Conservation (phyloP, 2,113 vertebrate species). For the Rousettus leschenaultii region DNA sequence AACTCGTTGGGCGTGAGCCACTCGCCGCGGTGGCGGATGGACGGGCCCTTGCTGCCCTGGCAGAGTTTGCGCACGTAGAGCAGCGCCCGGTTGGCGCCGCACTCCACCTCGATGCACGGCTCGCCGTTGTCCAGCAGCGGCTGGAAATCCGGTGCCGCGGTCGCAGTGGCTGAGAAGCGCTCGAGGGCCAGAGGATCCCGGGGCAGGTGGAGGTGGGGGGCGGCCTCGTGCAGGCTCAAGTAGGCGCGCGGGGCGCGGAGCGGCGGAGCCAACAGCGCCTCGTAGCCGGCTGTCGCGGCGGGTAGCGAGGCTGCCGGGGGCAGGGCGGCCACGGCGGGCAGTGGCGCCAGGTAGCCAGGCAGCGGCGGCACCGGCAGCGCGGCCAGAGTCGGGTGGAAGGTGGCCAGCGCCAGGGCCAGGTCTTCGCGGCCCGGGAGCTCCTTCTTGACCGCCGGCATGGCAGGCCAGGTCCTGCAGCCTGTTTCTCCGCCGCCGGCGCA, state of each 20-base stretch:
- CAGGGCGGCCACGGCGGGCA: slow-evolving; percentile 62
- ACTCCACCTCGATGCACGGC: slow-evolving; percentile 98
- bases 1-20: slow-evolving; percentile 99
- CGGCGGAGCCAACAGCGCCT: slow-evolving; percentile 86
- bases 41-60: slow-evolving; percentile 98
- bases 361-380: slow-evolving; percentile 90
- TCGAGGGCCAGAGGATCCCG: slow-evolving; percentile 91
- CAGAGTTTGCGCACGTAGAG: slow-evolving; percentile 98
- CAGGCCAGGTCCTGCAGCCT: slow-evolving; percentile 75
- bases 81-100: slow-evolving; percentile 96
- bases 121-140: slow-evolving; percentile 96
- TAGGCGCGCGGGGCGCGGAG: slow-evolving; percentile 87
- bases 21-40: slow-evolving; percentile 96
- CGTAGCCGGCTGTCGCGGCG: slow-evolving; percentile 87
- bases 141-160: slow-evolving; percentile 95
- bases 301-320: slow-evolving; percentile 90
- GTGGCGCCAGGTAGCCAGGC: slow-evolving; percentile 79
- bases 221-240: slow-evolving; percentile 87
- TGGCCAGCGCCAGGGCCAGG: slow-evolving; percentile 92
- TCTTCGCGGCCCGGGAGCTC: slow-evolving; percentile 94
- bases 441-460: slow-evolving; percentile 98
- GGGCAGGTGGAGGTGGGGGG: slow-evolving; percentile 85
- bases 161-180: slow-evolving; percentile 83
- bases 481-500: slow-evolving; percentile 65
- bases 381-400: slow-evolving; percentile 90